These are phyloP conservation scores for Helostoma temminkii DNA, from an alignment of 2,797 vertebrate genomes.

Conservation along the genomic window DNA sequence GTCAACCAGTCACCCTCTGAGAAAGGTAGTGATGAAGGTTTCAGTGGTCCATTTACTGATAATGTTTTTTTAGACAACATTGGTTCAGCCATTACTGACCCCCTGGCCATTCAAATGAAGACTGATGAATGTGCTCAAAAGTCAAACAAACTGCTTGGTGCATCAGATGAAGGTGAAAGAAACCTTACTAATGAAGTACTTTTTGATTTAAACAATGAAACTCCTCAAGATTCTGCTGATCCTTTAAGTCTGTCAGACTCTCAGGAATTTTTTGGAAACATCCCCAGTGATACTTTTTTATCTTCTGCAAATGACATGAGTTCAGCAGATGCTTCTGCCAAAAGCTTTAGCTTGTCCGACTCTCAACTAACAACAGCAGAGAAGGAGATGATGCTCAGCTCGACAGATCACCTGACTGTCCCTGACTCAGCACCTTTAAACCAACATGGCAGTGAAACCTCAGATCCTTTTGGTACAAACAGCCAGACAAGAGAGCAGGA, in stretches of 20 bases:
- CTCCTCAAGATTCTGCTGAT: slow-evolving; percentile 15
- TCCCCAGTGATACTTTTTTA: slow-evolving; percentile 8
- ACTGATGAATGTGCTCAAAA: slow-evolving; percentile 8
- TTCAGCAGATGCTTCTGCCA: slow-evolving; percentile 21
- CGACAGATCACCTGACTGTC: slow-evolving; percentile 21
- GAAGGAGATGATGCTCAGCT: slow-evolving; percentile 19
- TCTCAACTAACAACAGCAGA: slow-evolving; percentile 10
- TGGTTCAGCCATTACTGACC: slow-evolving; percentile 20
- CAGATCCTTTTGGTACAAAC: slow-evolving; percentile 27
- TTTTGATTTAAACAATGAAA: slow-evolving; percentile 37
- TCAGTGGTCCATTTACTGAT: slow-evolving; percentile 20
- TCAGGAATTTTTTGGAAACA: slow-evolving; percentile 12
- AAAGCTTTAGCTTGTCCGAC: slow-evolving; percentile 38
- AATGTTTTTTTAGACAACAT: slow-evolving; percentile 31
- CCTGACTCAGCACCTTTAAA: slow-evolving; percentile 19
- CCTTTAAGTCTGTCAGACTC: slow-evolving; percentile 37
- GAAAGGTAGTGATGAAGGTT: slow-evolving; percentile 11
- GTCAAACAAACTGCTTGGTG: slow-evolving; percentile 19
- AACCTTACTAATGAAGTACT: neutral
- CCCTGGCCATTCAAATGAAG: slow-evolving; percentile 18
- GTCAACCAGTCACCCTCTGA: slow-evolving; percentile 11
- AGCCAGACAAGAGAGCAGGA: slow-evolving; percentile 26
- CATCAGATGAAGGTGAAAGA: neutral
- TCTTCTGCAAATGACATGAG: slow-evolving; percentile 19
- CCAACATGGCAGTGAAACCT: slow-evolving; percentile 18